Evolutionary conservation across 2,888 invertebrate genomes (phyloP), one percentile per base, ranked within the genome.

Genomic region (Acleris literana): DNA sequence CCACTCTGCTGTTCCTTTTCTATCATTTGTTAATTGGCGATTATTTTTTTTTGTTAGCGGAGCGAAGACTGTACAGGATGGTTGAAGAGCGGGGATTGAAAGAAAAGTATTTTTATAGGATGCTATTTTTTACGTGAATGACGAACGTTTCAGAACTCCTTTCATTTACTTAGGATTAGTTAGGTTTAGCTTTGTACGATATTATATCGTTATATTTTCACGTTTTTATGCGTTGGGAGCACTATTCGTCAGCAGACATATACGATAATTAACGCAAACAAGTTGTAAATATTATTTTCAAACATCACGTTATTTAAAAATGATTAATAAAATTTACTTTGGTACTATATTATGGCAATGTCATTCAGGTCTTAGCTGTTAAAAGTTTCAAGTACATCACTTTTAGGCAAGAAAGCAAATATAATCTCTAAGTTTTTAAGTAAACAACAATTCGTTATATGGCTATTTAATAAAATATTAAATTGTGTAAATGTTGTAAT

Each of bases 71-170:
- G 25, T 60, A 46, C 52, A 62, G 58, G 46, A 13, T 16, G 18
- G 59, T 43, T 55, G 39, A 48, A 46, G 22, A 52, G 65, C 51
- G 59, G 62, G 63, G 25, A 71, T 71, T 73, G 73, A 74, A 74
- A 81, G 70, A 80, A 64, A 75, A 69, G 79, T 84, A 84, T 84
- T 83, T 83, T 82, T 81, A 81, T 83, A 83, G 72, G 51, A 61
- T 77, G 72, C 75, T 74, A 73, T 61, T 67, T 70, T 77, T 74
- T 73, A 73, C 69, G 74, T 75, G 75, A 71, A 74, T 74, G 75
- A 74, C 70, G 71, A 68, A 77, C 73, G 77, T 78, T 70, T 76
- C 71, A 76, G 71, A 64, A 71, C 54, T 68, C 71, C 70, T 76
- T 80, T 75, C 68, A 57, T 69, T 68, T 64, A 57, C 11, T 25